A percentile compares a stretch with the other conserved stretches of the same genome.
Evolutionary conservation across 1,140 invertebrate species (phyloP).

Genomic region (Drosophila paulistorum): DNA sequence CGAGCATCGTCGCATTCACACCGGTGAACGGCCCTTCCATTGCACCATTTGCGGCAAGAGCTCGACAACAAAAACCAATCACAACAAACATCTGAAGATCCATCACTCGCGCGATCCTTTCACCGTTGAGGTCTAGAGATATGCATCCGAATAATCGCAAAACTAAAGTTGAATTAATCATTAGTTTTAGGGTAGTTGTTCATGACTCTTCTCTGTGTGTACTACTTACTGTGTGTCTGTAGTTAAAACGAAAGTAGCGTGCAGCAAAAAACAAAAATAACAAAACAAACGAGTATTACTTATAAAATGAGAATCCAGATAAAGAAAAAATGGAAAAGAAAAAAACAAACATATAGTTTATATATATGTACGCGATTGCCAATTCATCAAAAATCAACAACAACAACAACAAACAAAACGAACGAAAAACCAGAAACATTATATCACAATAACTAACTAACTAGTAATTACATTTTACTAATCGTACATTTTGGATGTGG

Average conservation of each 20-base stretch:
- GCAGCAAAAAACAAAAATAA: conserved; percentile 34
- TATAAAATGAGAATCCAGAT: conserved; percentile 41
- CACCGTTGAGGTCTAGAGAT: conserved; percentile 89
- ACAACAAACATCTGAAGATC: conserved; percentile 94
- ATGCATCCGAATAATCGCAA: conserved; percentile 29
- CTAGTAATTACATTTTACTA: conserved; percentile 59
- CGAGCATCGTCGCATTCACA: conserved; percentile 93
- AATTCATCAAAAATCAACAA: conserved; percentile 50
- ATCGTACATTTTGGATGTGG: conserved; percentile 75
- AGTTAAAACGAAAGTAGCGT: conserved; percentile 52
- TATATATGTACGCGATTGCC: conserved; percentile 71
- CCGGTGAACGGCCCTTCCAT: conserved; percentile 90
- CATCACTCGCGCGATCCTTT: conserved; percentile 93
- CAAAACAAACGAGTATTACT: conserved; percentile 78
- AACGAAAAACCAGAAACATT: conserved; percentile 36
- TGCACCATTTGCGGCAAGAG: conserved; percentile 94
- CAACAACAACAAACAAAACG: conserved; percentile 17
- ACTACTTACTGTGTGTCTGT: conserved; percentile 59
- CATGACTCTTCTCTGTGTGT: conserved; percentile 77
- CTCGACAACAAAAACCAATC: conserved; percentile 93
- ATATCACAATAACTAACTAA: conserved; percentile 58
- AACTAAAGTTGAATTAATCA: conserved; percentile 69
- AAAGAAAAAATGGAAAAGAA: conserved; percentile 32
- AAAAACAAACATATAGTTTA: conserved; percentile 49
- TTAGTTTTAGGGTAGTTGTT: conserved; percentile 73